phyloP scores from a whole-genome alignment of 92 coral and sea anemone species.

The Epizoanthus fatuus region DNA sequence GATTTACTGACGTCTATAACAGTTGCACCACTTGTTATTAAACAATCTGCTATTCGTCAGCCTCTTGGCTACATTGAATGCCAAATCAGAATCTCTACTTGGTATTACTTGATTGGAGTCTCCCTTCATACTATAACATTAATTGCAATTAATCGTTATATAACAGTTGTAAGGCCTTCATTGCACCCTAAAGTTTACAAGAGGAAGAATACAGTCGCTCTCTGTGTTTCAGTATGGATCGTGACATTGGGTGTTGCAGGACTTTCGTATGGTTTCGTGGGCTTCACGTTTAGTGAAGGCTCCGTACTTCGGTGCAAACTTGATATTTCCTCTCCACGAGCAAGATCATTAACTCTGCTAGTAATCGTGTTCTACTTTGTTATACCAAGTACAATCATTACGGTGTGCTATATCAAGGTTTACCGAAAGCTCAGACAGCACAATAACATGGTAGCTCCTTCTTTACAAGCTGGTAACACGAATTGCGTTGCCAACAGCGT shows the following conservation, averaged over 20 bases:
- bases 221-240: background rate
- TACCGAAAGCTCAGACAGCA: background rate
- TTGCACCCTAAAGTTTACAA: background rate
- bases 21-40: too few species aligned
- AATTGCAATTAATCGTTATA: too few species aligned
- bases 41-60: too few species aligned
- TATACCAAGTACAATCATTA: background rate
- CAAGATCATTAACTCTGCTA: background rate
- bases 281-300: background rate
- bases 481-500: background rate
- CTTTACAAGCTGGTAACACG: background rate
- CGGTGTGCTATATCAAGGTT: background rate
- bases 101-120: too few species aligned
- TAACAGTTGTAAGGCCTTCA: background rate
- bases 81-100: too few species aligned
- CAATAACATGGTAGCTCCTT: background rate
- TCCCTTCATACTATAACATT: too few species aligned
- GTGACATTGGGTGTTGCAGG: background rate
- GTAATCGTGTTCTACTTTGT: background rate
- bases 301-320: background rate
- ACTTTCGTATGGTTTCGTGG: background rate
- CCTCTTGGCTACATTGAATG: too few species aligned
- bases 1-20: too few species aligned
- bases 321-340: background rate
- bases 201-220: background rate